Evolutionary conservation across 2,797 vertebrate genomes (phyloP).

Genomic region (Tokudaia muenninki): DNA sequence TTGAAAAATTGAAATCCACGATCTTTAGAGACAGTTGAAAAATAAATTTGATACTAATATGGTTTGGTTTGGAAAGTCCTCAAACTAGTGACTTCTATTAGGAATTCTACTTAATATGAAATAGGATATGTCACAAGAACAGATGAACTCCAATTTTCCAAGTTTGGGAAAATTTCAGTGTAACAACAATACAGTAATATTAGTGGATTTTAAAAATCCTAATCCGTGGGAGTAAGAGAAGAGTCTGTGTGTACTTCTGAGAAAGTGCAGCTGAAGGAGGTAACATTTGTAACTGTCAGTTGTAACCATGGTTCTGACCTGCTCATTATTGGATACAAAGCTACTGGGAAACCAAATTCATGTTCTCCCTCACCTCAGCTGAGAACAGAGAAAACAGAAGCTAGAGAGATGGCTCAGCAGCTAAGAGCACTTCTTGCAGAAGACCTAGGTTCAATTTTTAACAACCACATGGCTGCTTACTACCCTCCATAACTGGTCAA

Average conservation of each 20-base stretch:
- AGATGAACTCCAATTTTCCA: not conserved
- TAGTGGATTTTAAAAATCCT: not conserved
- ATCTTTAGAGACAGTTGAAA: slow-evolving; percentile 39
- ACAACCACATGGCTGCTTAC: not conserved
- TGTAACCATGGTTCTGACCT: not conserved
- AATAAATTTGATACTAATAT: slow-evolving; percentile 50
- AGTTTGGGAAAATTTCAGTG: slow-evolving; percentile 35
- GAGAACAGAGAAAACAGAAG: not conserved
- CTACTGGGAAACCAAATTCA: not conserved
- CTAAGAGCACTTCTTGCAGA: not conserved
- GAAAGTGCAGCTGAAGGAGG: not conserved
- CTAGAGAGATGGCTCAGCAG: not conserved
- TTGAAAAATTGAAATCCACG: slow-evolving; percentile 21
- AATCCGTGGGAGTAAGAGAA: not conserved
- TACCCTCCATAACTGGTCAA: no score
- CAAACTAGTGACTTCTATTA: not conserved
- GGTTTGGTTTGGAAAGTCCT: slow-evolving; percentile 34
- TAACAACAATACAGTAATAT: slow-evolving; percentile 7
- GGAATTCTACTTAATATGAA: slow-evolving; percentile 43
- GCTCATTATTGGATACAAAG: not conserved
- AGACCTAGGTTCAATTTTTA: no score
- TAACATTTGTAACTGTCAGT: not conserved
- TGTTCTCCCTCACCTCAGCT: not conserved
- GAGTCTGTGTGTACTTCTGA: not conserved
- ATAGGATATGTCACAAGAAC: not conserved